Conservation (phyloP, 2,888 invertebrate genomes). For the Electrophaes corylata region DNA sequence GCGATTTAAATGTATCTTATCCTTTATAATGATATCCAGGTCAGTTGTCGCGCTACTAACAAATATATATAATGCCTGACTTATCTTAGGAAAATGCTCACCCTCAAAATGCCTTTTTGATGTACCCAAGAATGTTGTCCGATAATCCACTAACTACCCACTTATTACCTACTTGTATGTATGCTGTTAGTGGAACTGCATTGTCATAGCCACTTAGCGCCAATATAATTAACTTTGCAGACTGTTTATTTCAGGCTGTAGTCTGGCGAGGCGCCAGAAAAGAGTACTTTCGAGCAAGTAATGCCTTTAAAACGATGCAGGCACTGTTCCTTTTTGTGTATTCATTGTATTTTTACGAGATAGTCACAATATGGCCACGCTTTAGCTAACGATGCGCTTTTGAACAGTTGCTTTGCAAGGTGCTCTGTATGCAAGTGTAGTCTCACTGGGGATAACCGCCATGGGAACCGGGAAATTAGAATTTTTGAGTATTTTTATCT, state of each 20-base stretch:
- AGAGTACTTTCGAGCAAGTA: constrained; percentile 36
- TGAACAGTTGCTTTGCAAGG: constrained; percentile 23
- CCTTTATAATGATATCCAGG: no score
- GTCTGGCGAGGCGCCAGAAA: constrained; percentile 36
- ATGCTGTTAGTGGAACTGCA: constrained; percentile 15
- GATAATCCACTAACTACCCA: constrained; percentile 2
- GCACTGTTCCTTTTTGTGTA: constrained; percentile 41
- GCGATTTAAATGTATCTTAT: no score
- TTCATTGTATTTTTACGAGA: constrained; percentile 43
- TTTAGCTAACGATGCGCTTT: constrained; percentile 38
- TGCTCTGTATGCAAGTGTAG: constrained; percentile 5
- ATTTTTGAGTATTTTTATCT: neutral
- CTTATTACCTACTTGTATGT: constrained; percentile 1
- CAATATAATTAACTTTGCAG: constrained; percentile 32
- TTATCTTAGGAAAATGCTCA: neutral
- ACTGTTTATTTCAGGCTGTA: constrained; percentile 28
- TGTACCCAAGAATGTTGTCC: neutral
- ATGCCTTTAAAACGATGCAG: constrained; percentile 36
- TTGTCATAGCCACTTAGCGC: constrained; percentile 27
- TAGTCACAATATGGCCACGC: constrained; percentile 38
- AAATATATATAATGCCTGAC: no score
- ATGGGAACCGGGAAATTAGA: neutral
- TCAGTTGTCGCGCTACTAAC: neutral
- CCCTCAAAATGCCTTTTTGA: neutral
- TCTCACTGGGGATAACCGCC: constrained; percentile 11